phyloP scores from a whole-genome alignment of 2,888 invertebrate species.

The Ichneumon xanthorius region DNA sequence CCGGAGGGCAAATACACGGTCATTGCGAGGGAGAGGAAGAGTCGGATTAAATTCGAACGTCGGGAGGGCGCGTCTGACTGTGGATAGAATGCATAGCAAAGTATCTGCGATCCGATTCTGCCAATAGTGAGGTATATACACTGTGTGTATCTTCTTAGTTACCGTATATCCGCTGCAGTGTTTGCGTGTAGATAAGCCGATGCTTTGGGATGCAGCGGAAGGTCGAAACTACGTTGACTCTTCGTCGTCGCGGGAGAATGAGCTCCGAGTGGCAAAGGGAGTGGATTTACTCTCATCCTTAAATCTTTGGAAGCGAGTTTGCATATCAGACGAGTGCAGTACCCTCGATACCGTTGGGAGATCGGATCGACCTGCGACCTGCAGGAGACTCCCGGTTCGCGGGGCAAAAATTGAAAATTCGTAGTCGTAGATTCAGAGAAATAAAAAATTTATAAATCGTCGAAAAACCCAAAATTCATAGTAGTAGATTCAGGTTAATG shows the following conservation, averaged over 20 bases:
- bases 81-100: slow-evolving; percentile 32
- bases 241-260: slow-evolving; percentile 9
- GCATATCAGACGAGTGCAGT: slow-evolving; percentile 12
- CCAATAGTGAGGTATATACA: not conserved
- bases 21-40: slow-evolving; percentile 10
- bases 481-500: no score
- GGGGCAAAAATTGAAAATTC: not conserved
- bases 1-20: slow-evolving; percentile 8
- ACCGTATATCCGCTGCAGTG: slow-evolving; percentile 1
- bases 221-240: slow-evolving; percentile 26
- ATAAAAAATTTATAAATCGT: no score
- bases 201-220: not conserved
- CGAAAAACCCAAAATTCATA: no score
- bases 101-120: slow-evolving; percentile 6
- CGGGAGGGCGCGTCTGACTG: slow-evolving; percentile 6
- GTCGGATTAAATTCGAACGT: slow-evolving; percentile 32
- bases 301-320: slow-evolving; percentile 21
- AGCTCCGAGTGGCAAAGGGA: slow-evolving; percentile 9
- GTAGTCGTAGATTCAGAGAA: no score
- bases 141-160: slow-evolving; percentile 16
- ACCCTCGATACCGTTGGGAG: not conserved
- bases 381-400: not conserved
- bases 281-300: slow-evolving; percentile 21
- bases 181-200: not conserved
- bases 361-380: not conserved